Evolutionary conservation across 2,888 invertebrate genomes (phyloP), one percentile per base, ranked within the genome.

Genomic region (Rhagonycha lutea): DNA sequence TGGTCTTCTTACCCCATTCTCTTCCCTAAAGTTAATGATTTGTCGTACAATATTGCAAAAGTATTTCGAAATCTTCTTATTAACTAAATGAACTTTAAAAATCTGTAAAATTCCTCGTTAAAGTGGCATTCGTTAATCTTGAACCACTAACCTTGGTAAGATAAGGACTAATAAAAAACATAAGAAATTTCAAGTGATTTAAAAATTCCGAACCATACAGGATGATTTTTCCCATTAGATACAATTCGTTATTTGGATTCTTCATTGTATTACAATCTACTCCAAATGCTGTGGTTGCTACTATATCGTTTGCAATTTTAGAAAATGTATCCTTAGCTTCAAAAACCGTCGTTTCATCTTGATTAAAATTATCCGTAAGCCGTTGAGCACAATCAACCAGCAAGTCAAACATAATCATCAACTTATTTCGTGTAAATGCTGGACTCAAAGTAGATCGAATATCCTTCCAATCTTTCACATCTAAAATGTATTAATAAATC

Each of bases 191-290:
- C 10, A 65, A 5, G 5, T 3, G n/a, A n/a, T 47, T n/a, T 0
- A n/a, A 4, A n/a, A 47, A n/a, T 8, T 24, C 24, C 1, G 3
- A 5, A 18, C 10, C 24, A n/a, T 9, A 8, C 14, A 65, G 47
- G 7, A 47, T n/a, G 5, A 3, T 12, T 12, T 65, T 14, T 26
- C 14, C 63, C n/a, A n/a, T 24, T 9, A 4, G 2, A n/a, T 23
- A 65, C n/a, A 65, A 0, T 11, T 65, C 63, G n/a, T 90, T 90
- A 0, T 89, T 81, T 7, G 83, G 84, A 0, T 90, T 86, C 1
- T 83, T 81, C n/a, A 88, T 86, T 0, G 91, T 90, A 77, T 91
- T 87, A 0, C 90, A 87, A 75, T 89, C 86, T 1, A 89, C 79
- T 0, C 89, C 89, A 72, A 88, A 89, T 2, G 88, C 89, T 63